Evolutionary conservation across 2,797 vertebrate genomes (phyloP), one percentile per base, ranked within the genome.

Genomic region (Melanotaenia nigrans): DNA sequence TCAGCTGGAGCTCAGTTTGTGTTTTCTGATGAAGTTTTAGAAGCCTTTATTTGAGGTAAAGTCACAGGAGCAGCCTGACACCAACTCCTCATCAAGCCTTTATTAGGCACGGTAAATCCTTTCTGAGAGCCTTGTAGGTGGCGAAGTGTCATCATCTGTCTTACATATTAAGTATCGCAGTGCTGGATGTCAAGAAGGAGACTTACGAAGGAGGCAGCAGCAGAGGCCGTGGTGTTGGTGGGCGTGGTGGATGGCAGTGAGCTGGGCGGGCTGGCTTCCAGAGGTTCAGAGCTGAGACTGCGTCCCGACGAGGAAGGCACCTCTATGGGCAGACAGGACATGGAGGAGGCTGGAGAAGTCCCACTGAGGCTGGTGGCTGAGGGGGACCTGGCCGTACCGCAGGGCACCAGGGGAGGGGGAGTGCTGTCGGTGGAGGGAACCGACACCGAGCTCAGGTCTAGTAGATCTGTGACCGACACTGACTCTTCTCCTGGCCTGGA

Each of bases 401-500:
- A 67, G 81, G 85, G 86, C 64, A 93, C 1, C 87, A 85, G 86
- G 77, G 85, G 71, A 77, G 87, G 88, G 2, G 90, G 89, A 86
- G 94, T 49, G 91, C 81, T 78, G 68, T 89, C 91, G 28, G 86
- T 0, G 47, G 87, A 92, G 18, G 93, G 76, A 35, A 93, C 81
- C 2, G 94, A 91, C 70, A 94, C 95, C 0, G 93, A 94, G 86
- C 92, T 92, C 64, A 96, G 89, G 75, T 96, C 96, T 0, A 96
- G 87, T 28, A 95, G 90, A 45, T 97, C 96, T 4, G 94, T 93
- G 64, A 95, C 92, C 0, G 94, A 95, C 67, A 95, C 85, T 0
- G 92, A 93, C 25, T 97, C 96, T 25, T 97, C 96, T 56, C 92
- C 92, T 16, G 92, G 94, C 75, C 96, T 97, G 85, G 2, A 9